Evolutionary conservation across 2,797 vertebrate species (phyloP).

Genomic region (Hozukius guyotensis): DNA sequence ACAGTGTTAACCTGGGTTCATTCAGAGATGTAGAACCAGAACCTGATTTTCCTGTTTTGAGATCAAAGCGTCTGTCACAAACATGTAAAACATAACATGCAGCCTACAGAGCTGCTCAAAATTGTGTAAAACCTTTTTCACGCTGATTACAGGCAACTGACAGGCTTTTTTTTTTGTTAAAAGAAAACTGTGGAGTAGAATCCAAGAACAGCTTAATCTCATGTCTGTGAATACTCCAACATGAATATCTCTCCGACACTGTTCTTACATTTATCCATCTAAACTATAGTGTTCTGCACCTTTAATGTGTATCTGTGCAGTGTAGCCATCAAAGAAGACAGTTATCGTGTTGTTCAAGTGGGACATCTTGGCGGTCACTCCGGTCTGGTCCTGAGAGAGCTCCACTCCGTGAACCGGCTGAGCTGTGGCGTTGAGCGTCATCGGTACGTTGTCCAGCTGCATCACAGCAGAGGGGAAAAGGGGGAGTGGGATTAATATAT

Average conservation of each 20-base stretch:
- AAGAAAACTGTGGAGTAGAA: too few species aligned
- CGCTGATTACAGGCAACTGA: too few species aligned
- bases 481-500: neutral
- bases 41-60: neutral
- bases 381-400: neutral
- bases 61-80: too few species aligned
- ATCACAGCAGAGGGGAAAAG: neutral
- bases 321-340: slow-evolving; percentile 8
- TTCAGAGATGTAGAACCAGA: neutral
- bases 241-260: too few species aligned
- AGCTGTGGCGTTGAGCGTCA: neutral
- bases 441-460: neutral
- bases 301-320: slow-evolving; percentile 2
- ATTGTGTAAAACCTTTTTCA: too few species aligned
- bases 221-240: too few species aligned
- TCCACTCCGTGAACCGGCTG: neutral
- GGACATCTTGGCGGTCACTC: neutral
- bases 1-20: too few species aligned
- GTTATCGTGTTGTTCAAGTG: neutral
- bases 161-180: too few species aligned
- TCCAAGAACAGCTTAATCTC: too few species aligned
- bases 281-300: neutral
- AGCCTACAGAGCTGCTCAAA: too few species aligned
- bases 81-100: too few species aligned
- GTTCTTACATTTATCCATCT: neutral